Evolutionary conservation across 2,113 vertebrate genomes (phyloP).

Genomic region (Atlantisia rogersi): DNA sequence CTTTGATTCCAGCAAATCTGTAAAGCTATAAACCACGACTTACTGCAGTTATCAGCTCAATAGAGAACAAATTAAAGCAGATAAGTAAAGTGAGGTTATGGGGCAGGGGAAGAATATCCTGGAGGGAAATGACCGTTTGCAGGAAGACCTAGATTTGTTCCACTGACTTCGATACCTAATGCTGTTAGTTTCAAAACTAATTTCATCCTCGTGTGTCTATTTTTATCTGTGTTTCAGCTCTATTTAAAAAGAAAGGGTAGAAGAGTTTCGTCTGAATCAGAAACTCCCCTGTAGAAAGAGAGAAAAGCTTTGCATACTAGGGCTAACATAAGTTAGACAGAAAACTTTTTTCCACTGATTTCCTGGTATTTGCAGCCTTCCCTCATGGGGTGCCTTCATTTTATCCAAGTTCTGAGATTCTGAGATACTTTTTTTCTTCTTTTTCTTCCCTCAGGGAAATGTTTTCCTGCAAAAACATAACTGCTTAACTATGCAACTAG

Average conservation of each 20-base stretch:
- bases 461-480: not conserved
- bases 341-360: not conserved
- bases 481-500: not conserved
- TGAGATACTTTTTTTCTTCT: not conserved
- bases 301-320: constrained; percentile 6
- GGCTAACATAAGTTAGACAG: not conserved
- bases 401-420: constrained; percentile 3
- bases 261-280: not conserved
- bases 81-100: constrained; percentile 41
- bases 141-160: constrained; percentile 63
- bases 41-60: constrained; percentile 8
- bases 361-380: not conserved
- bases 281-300: constrained; percentile 47
- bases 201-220: constrained; percentile 25
- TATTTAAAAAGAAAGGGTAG: constrained; percentile 35
- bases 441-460: not conserved
- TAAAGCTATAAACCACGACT: not conserved
- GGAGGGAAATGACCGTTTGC: constrained; percentile 44
- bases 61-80: constrained; percentile 55
- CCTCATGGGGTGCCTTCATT: not conserved
- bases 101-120: constrained; percentile 42
- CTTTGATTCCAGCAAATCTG: not conserved
- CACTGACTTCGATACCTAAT: constrained; percentile 43
- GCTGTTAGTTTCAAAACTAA: constrained; percentile 53
- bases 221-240: constrained; percentile 19